Conservation (phyloP, 1,140 invertebrate species). For the Drosophila saltans region DNA sequence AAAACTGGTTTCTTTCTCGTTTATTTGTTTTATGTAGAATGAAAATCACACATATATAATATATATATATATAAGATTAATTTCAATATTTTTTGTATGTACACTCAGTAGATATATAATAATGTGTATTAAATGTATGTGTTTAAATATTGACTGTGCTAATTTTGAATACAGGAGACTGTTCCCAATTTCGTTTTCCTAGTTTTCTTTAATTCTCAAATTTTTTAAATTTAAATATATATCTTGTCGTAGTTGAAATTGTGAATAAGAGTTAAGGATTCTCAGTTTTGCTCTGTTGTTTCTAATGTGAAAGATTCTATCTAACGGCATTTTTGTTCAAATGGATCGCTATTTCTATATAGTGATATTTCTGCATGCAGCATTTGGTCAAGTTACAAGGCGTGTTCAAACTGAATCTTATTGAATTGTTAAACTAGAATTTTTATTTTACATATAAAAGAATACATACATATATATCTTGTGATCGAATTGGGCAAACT, state of each 20-base stretch:
- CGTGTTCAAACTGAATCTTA: conserved; percentile 28
- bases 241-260: neutral
- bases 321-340: conserved; percentile 32
- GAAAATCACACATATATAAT: conserved; percentile 65
- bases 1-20: conserved; percentile 14
- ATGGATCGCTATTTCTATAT: conserved; percentile 5
- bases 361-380: conserved; percentile 34
- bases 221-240: neutral
- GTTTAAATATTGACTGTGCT: conserved; percentile 7
- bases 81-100: conserved; percentile 56
- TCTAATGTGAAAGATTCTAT: conserved; percentile 25
- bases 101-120: conserved; percentile 51
- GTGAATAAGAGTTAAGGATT: neutral
- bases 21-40: conserved; percentile 58
- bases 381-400: conserved; percentile 68
- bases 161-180: neutral
- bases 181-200: neutral
- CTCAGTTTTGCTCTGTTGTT: neutral
- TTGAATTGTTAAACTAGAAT: neutral
- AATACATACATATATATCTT: neutral
- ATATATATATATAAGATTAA: conserved; percentile 40
- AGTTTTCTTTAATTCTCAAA: neutral
- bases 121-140: conserved; percentile 6
- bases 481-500: conserved; percentile 3
- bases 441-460: neutral